Evolutionary conservation across 2,113 vertebrate genomes (phyloP), one percentile per base, ranked within the genome.

Genomic region (Mesocricetus auratus): DNA sequence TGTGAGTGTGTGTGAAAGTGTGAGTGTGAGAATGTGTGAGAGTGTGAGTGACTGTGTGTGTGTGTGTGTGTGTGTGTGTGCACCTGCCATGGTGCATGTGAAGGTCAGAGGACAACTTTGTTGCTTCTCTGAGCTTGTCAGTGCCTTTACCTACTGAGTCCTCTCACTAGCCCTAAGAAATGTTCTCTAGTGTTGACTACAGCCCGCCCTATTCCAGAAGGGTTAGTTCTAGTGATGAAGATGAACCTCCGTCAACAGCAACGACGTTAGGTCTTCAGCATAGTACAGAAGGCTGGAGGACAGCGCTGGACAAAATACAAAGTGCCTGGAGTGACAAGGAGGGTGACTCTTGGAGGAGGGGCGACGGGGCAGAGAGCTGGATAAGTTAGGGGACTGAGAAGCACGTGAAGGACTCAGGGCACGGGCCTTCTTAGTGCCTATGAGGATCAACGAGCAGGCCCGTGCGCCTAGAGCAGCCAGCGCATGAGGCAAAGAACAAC

Each of bases 221-320:
- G 69, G 1, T 60, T 85, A 19, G 47, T 82, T n/a, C 78, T 58
- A 2, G 39, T 50, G 73, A 60, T 58, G 56, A 75, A 39, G 79
- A 45, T 2, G 5, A 86, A 71, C 36, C 62, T 33, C 45, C 13
- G 0, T 15, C 64, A 47, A 7, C 33, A 17, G 36, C 69, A 74
- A 22, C 21, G 16, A 13, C 85, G 6, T 1, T 0, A 56, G 24
- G 36, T 56, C 62, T 47, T 3, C 12, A 9, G 2, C 11, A 53
- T 39, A 62, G 53, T 3, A 24, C 17, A 50, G 56, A 3, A 16
- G 5, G 36, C 60, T 60, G 79, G 64, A 31, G 60, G 39, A 56
- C 1, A 15, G 60, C 68, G 39, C 21, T 36, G 60, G 75, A 26
- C 17, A 24, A 33, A 26, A 73, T 4, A 22, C 0, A 1, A 56